These are phyloP conservation scores for Hycleus cichorii DNA, from an alignment of 1,140 invertebrate genomes.

Conservation along the genomic window DNA sequence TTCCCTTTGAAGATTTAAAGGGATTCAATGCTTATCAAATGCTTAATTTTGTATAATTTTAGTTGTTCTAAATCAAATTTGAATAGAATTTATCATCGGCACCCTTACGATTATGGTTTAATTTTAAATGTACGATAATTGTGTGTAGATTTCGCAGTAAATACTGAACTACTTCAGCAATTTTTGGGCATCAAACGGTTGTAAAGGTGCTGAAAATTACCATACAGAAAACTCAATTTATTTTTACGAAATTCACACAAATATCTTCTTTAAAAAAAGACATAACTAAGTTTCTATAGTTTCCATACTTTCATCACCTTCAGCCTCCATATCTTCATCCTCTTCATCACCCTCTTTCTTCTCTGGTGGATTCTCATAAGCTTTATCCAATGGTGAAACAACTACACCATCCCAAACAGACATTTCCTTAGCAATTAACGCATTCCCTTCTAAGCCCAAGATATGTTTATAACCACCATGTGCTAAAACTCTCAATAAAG, in stretches of 20 bases:
- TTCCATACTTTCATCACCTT: slow-evolving; percentile 45
- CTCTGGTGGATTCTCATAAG: slow-evolving; percentile 64
- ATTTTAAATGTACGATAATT: too few species aligned
- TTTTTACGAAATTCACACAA: not conserved
- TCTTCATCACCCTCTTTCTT: slow-evolving; percentile 47
- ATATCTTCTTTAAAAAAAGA: not conserved
- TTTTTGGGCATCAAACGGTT: too few species aligned
- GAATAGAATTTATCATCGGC: too few species aligned
- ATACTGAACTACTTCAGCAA: too few species aligned
- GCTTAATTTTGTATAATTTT: too few species aligned
- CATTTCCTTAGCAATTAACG: slow-evolving; percentile 73
- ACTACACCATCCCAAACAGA: slow-evolving; percentile 92
- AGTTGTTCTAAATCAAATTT: too few species aligned
- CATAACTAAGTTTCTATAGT: slow-evolving; percentile 21
- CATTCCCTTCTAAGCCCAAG: slow-evolving; percentile 65
- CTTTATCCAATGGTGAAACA: slow-evolving; percentile 83
- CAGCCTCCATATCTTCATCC: slow-evolving; percentile 47
- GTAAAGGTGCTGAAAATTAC: too few species aligned
- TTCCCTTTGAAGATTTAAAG: too few species aligned
- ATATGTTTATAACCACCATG: slow-evolving; percentile 90
- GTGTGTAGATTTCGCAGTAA: too few species aligned
- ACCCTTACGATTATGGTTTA: too few species aligned
- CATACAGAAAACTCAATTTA: not conserved
- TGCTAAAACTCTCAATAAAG: slow-evolving; percentile 76
- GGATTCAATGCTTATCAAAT: too few species aligned